A percentile compares a stretch with the other conserved stretches of the same genome.
phyloP scores from a whole-genome alignment of 2,113 vertebrate genomes.

The Scatophagus argus region DNA sequence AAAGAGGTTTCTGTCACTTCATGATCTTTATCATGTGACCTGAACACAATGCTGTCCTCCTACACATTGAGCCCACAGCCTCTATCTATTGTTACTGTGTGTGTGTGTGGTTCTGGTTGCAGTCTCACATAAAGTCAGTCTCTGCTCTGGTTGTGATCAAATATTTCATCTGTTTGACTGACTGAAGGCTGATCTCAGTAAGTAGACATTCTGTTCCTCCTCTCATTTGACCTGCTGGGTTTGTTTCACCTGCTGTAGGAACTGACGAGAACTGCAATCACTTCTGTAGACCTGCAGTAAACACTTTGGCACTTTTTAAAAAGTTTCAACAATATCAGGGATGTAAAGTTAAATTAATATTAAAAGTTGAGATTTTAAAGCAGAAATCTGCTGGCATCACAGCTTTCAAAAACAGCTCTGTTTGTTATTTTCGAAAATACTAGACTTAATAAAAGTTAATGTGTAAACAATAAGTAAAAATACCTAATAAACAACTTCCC shows the following conservation, averaged over 20 bases:
- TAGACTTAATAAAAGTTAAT: too few relatives aligned
- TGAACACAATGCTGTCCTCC: slow-evolving; percentile 33
- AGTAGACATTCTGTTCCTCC: slow-evolving; percentile 21
- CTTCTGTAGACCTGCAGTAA: too few relatives aligned
- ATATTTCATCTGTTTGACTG: background rate
- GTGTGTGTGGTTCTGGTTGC: background rate
- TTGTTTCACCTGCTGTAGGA: background rate
- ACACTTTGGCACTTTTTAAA: background rate
- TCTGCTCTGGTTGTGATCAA: slow-evolving; percentile 1
- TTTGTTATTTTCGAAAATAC: too few relatives aligned
- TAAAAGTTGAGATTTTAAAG: background rate
- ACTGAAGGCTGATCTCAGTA: slow-evolving; percentile 30
- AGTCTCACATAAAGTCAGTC: slow-evolving; percentile 1
- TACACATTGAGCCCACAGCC: slow-evolving; percentile 10
- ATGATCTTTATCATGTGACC: slow-evolving; percentile 39
- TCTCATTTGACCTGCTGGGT: background rate
- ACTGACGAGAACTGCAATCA: background rate
- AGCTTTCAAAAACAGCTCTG: too few relatives aligned
- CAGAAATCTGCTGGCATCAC: too few relatives aligned
- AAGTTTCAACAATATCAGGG: background rate
- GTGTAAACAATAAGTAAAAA: too few relatives aligned
- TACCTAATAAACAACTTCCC: too few relatives aligned
- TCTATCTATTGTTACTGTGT: slow-evolving; percentile 43
- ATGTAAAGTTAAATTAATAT: background rate
- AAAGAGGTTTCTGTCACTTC: slow-evolving; percentile 29